Percentiles rank a stretch among this genome's conserved stretches.
Evolutionary conservation across 2,888 invertebrate species (phyloP).

Genomic region (Bimastos eiseni): DNA sequence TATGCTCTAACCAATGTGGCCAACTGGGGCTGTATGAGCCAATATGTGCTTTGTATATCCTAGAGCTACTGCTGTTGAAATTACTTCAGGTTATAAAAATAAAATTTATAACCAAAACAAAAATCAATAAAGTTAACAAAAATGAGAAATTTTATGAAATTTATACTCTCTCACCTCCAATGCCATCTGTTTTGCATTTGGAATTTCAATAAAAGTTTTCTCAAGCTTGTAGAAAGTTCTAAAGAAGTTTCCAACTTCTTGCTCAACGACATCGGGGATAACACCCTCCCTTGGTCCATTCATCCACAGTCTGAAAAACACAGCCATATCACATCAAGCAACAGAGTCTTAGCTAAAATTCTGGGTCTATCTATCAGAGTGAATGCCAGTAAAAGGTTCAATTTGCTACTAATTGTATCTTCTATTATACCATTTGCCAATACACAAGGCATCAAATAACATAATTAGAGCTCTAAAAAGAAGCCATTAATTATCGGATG

Average conservation of each 20-base stretch:
- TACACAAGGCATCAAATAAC: too few relatives aligned
- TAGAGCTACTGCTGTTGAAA: too few relatives aligned
- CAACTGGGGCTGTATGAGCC: too few relatives aligned
- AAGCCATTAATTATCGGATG: too few relatives aligned
- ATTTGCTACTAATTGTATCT: not conserved
- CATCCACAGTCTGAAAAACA: conserved; percentile 73
- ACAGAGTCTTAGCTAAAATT: not conserved
- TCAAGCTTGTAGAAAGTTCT: conserved; percentile 84
- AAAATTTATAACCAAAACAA: too few relatives aligned
- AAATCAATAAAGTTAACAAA: not conserved
- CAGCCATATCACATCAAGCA: not conserved
- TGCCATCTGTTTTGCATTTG: conserved; percentile 76
- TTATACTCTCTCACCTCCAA: conserved; percentile 62
- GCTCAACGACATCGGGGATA: conserved; percentile 86
- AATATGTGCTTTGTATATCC: too few relatives aligned
- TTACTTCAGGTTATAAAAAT: too few relatives aligned
- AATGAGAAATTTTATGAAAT: not conserved
- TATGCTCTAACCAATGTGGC: too few relatives aligned
- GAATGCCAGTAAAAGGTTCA: not conserved
- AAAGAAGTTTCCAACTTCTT: conserved; percentile 73
- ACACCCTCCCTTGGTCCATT: conserved; percentile 78
- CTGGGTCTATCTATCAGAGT: not conserved
- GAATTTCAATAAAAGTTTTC: conserved; percentile 78
- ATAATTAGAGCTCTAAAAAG: too few relatives aligned
- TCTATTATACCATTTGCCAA: too few relatives aligned